These are phyloP conservation scores for Pogona vitticeps DNA, from an alignment of 2,113 vertebrate species.

Conservation along the genomic window DNA sequence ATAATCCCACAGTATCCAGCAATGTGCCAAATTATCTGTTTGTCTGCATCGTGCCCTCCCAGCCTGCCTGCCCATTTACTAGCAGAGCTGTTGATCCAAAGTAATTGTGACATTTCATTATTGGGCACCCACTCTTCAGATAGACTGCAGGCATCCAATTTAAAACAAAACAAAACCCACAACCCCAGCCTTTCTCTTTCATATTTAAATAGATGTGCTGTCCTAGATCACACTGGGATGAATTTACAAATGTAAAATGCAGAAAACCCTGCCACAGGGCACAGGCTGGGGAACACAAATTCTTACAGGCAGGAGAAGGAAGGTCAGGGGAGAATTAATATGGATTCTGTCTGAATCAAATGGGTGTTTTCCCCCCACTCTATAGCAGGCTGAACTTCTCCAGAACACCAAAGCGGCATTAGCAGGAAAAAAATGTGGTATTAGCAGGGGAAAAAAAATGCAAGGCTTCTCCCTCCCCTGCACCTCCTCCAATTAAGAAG, in stretches of 20 bases:
- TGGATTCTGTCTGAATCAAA: background rate
- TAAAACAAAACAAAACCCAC: background rate
- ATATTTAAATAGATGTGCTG: background rate
- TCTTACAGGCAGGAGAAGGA: background rate
- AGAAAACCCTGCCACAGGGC: background rate
- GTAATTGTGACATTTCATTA: background rate
- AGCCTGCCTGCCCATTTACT: background rate
- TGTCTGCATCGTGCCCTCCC: background rate
- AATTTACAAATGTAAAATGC: constrained; percentile 9
- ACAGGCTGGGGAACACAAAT: background rate
- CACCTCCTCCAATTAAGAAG: constrained; percentile 39
- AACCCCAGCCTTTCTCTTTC: background rate
- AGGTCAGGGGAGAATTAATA: accelerated
- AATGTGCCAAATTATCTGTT: constrained; percentile 10
- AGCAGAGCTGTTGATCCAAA: constrained; percentile 31
- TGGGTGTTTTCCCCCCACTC: no score
- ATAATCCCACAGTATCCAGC: background rate
- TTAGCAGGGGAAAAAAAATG: constrained; percentile 31
- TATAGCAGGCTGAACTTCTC: background rate
- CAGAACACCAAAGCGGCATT: background rate
- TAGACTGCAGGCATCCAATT: constrained; percentile 23
- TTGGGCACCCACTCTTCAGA: background rate
- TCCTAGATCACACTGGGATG: background rate
- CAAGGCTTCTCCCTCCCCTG: constrained; percentile 23
- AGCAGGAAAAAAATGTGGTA: background rate